Conservation (phyloP, 2,888 invertebrate species). For the Drosophila macrothrix region DNA sequence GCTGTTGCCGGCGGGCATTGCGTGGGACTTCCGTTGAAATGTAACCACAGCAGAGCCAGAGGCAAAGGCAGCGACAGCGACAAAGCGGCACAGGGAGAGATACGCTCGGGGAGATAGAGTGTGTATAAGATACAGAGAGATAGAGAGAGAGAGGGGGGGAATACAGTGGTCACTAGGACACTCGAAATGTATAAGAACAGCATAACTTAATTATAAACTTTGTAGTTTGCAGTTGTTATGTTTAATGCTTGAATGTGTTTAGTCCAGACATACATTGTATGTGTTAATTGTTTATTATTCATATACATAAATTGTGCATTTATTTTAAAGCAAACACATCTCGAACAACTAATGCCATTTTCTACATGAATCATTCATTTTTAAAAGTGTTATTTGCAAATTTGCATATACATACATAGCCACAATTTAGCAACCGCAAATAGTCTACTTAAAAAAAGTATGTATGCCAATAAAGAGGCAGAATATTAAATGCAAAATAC, state of each 20-base stretch:
- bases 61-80: conserved; percentile 27
- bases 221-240: neutral
- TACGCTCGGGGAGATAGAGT: conserved; percentile 31
- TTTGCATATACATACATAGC: neutral
- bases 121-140: neutral
- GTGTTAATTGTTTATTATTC: neutral
- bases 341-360: neutral
- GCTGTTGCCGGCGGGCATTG: conserved; percentile 78
- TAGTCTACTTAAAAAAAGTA: neutral
- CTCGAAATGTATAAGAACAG: neutral
- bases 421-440: neutral
- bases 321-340: neutral
- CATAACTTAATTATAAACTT: conserved; percentile 12
- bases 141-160: conserved; percentile 15
- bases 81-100: conserved; percentile 53
- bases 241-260: neutral
- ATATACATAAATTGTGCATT: neutral
- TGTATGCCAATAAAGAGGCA: neutral
- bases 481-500: conserved; percentile 2
- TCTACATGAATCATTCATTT: neutral
- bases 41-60: conserved; percentile 71
- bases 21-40: conserved; percentile 80
- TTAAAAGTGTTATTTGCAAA: neutral
- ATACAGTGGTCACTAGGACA: conserved; percentile 11
- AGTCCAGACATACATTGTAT: neutral